Evolutionary conservation across 2,113 vertebrate genomes (phyloP).

Genomic region (Phylloscopus trochiloides): DNA sequence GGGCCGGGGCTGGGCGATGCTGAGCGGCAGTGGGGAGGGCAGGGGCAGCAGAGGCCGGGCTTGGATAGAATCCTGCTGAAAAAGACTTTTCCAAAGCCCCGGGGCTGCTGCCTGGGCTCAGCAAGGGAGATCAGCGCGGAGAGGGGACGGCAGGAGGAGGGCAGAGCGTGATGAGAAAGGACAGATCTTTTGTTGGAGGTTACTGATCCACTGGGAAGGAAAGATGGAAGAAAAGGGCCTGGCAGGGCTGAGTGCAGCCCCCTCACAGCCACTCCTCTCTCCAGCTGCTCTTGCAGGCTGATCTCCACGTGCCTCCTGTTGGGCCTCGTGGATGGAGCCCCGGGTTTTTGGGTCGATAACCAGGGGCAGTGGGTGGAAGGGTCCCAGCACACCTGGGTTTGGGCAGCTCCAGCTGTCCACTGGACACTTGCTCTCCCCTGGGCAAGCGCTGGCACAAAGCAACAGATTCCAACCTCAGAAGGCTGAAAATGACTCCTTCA

Average conservation of each 20-base stretch:
- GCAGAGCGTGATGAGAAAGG: slow-evolving; percentile 75
- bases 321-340: rapidly evolving
- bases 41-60: slow-evolving; percentile 8
- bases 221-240: too few species aligned
- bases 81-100: slow-evolving; percentile 75
- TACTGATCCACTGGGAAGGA: slow-evolving; percentile 58
- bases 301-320: not conserved
- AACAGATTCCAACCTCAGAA: too few species aligned
- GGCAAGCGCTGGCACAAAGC: too few species aligned
- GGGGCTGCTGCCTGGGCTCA: slow-evolving; percentile 73
- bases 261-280: not conserved
- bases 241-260: not conserved
- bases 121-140: slow-evolving; percentile 62
- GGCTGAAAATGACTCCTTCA: too few species aligned
- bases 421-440: too few species aligned
- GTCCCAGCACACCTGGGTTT: too few species aligned
- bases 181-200: slow-evolving; percentile 80
- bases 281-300: not conserved
- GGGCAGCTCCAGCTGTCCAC: too few species aligned
- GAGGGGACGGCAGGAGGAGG: slow-evolving; percentile 38
- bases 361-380: not conserved
- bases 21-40: slow-evolving; percentile 26
- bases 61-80: slow-evolving; percentile 36
- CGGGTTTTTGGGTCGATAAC: not conserved
- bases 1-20: not conserved